Evolutionary conservation across 2,888 invertebrate species (phyloP), one percentile per base, ranked within the genome.

Genomic region (Agonopterix alstromeriana): DNA sequence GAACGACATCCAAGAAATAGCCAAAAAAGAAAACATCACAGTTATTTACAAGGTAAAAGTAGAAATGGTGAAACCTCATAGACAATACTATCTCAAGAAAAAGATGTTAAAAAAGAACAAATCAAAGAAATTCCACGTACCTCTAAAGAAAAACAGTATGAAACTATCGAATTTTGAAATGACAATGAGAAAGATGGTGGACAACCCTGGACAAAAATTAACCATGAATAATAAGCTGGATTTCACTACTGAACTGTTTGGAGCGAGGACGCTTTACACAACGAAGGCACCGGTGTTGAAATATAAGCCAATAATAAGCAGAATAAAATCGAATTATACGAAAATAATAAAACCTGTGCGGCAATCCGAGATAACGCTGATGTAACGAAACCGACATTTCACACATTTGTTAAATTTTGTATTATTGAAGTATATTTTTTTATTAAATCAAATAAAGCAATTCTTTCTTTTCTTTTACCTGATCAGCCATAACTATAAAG

Each of bases 141-240:
- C 87, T 0, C 53, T 87, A 35, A 87, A 87, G 58, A 85, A 77
- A 53, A 76, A 73, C 11, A 86, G 69, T 46, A 82, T 85, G 82
- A 85, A 81, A 45, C 56, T 84, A 5, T 86, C 87, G 0, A 77
- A 77, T 46, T 85, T 82, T 9, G 86, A 86, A 56, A 65, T 74
- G 8, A 60, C 79, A 42, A 44, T 84, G 41, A 70, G 82, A 27
- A 83, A 73, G 53, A 61, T 79, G 42, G 77, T 73, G 0, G 81
- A 78, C 35, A 7, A 27, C 17, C 17, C 17, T 27, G 27, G 27
- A 5, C 3, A 1, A 5, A 27, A 27, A 27, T 38, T 10, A n/a
- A 12, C 4, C 7, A 42, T 8, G 8, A 12, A 42, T 8, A 42
- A 10, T 2, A n/a, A 42, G 11, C 5, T 12, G 7, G 42, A 42